phyloP scores from a whole-genome alignment of 2,113 vertebrate species.

The Oceanites oceanicus region DNA sequence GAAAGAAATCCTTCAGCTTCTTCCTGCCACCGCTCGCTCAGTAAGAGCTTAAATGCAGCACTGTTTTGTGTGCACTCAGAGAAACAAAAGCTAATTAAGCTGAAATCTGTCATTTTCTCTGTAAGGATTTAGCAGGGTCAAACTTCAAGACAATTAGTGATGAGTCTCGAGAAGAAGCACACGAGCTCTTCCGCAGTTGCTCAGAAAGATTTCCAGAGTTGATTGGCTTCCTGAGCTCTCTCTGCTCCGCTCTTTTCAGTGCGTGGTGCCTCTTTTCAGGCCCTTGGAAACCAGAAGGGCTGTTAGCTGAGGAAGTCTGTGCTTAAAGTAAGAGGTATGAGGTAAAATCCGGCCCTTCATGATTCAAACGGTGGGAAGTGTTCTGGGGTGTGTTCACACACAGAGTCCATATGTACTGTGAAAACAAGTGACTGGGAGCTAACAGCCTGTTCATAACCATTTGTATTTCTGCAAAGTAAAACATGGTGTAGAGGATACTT shows the following conservation, averaged over 20 bases:
- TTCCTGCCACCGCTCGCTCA: neutral
- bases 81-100: slow-evolving; percentile 58
- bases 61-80: neutral
- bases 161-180: neutral
- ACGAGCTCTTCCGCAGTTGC: neutral
- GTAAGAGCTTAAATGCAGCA: neutral
- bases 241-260: neutral
- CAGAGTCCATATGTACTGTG: neutral
- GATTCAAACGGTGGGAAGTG: neutral
- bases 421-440: neutral
- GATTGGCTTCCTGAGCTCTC: neutral
- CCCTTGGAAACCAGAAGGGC: neutral
- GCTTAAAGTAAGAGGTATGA: slow-evolving; percentile 11
- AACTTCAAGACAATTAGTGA: slow-evolving; percentile 41
- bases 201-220: neutral
- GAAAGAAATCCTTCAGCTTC: neutral
- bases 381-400: slow-evolving; percentile 17
- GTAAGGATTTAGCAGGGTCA: slow-evolving; percentile 51
- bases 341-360: slow-evolving; percentile 14
- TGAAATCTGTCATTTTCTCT: slow-evolving; percentile 63
- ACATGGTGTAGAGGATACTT: neutral
- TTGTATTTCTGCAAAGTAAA: slow-evolving; percentile 4
- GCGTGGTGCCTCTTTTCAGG: neutral
- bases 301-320: slow-evolving; percentile 38
- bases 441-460: slow-evolving; percentile 7